phyloP scores from a whole-genome alignment of 2,113 vertebrate species.

The Mustela nigripes region DNA sequence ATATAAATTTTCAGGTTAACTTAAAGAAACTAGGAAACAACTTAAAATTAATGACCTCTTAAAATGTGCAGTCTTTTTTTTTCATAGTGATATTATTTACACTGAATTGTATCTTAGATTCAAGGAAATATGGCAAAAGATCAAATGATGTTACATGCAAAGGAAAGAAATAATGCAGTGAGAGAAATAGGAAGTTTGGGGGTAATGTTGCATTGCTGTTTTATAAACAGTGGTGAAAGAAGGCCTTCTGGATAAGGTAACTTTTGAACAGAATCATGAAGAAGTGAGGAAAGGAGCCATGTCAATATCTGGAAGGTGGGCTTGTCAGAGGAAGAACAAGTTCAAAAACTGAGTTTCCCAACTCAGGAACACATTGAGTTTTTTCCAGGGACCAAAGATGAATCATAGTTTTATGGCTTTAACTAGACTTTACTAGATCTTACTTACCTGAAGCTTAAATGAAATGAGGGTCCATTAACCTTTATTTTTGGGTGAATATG shows the following conservation, averaged over 20 bases:
- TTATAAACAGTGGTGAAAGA: not conserved
- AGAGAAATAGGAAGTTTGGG: not conserved
- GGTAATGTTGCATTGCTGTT: not conserved
- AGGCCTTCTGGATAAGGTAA: not conserved
- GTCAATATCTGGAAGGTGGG: not conserved
- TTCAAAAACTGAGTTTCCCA: not conserved
- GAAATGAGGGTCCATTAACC: not conserved
- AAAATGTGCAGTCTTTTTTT: not conserved
- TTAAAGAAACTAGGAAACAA: not conserved
- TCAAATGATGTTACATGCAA: not conserved
- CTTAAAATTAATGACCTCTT: not conserved
- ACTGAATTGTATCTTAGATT: not conserved
- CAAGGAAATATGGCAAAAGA: not conserved
- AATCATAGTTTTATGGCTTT: not conserved
- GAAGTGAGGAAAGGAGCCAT: not conserved
- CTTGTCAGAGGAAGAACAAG: not conserved
- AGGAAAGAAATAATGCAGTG: not conserved
- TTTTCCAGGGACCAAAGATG: not conserved
- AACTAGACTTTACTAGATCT: not conserved
- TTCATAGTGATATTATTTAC: not conserved
- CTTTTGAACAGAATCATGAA: not conserved
- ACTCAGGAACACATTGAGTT: not conserved
- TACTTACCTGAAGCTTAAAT: slow-evolving; percentile 10
- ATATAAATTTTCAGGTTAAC: not conserved
- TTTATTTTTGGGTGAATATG: not conserved